A percentile compares a stretch with the other conserved stretches of the same genome.
phyloP scores from a whole-genome alignment of 1,140 invertebrate genomes.

The Orussus abietinus region DNA sequence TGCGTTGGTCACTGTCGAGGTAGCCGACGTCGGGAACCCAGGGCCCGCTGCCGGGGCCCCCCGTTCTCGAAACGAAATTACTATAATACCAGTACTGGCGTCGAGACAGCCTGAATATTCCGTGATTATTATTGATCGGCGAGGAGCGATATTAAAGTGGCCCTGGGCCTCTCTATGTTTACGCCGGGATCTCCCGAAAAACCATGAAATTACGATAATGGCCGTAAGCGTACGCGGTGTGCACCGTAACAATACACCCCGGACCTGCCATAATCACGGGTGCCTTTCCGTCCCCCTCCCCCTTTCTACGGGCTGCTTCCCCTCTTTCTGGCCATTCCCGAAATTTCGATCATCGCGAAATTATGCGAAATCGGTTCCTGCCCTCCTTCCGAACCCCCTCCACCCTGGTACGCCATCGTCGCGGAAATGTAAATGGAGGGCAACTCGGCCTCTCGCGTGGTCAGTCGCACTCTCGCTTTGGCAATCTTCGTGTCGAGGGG shows the following conservation, averaged over 20 bases:
- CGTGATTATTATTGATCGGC: conserved; percentile 51
- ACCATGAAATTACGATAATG: conserved; percentile 51
- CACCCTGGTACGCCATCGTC: too few species aligned
- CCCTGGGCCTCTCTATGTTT: conserved; percentile 42
- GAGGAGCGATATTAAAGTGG: conserved; percentile 44
- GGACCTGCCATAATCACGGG: conserved; percentile 23
- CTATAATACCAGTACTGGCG: conserved; percentile 42
- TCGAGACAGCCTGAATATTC: conserved; percentile 41
- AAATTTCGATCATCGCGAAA: conserved; percentile 19
- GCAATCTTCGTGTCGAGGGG: too few species aligned
- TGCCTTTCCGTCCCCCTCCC: conserved; percentile 24
- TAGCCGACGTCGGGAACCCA: too few species aligned
- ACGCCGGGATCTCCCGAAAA: conserved; percentile 43
- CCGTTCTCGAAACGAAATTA: too few species aligned
- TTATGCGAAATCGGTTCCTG: conserved; percentile 8
- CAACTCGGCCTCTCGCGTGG: too few species aligned
- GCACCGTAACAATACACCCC: conserved; percentile 29
- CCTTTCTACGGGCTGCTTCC: too few species aligned
- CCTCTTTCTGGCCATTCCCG: too few species aligned
- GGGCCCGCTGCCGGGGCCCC: too few species aligned
- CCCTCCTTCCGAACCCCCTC: not conserved
- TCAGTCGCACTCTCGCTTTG: too few species aligned
- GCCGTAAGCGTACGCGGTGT: conserved; percentile 19
- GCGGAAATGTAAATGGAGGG: too few species aligned
- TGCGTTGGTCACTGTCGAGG: too few species aligned